These are phyloP conservation scores for Himantopus leucocephalus DNA, from an alignment of 2,113 vertebrate species.

Conservation along the genomic window DNA sequence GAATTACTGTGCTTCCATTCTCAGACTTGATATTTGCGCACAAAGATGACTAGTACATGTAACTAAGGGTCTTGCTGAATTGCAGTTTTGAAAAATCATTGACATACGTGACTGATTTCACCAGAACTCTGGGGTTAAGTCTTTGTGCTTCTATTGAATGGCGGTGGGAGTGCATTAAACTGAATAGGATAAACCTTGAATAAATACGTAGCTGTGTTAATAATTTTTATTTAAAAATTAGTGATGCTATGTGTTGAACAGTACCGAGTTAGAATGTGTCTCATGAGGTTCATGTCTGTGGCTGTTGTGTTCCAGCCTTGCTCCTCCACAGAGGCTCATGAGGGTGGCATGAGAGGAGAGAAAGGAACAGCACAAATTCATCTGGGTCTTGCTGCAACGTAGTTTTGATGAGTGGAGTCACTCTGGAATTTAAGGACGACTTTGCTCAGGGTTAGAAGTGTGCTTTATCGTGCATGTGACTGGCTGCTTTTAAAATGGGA, in stretches of 20 bases:
- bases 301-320: neutral
- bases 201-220: neutral
- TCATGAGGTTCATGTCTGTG: neutral
- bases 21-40: neutral
- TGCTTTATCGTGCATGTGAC: neutral
- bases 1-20: neutral
- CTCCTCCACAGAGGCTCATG: neutral
- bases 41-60: rapidly evolving
- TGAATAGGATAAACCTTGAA: neutral
- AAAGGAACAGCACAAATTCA: neutral
- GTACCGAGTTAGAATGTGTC: neutral
- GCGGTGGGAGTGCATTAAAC: neutral
- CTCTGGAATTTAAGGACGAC: neutral
- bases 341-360: neutral
- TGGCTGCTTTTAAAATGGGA: neutral
- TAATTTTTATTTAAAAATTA: neutral
- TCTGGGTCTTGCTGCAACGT: neutral
- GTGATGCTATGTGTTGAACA: neutral
- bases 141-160: neutral
- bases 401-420: neutral
- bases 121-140: neutral
- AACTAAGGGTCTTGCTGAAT: neutral
- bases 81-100: neutral
- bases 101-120: neutral
- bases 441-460: neutral